A percentile compares a stretch with the other conserved stretches of the same genome.
phyloP scores from a whole-genome alignment of 2,113 vertebrate genomes.

The Struthidea cinerea region DNA sequence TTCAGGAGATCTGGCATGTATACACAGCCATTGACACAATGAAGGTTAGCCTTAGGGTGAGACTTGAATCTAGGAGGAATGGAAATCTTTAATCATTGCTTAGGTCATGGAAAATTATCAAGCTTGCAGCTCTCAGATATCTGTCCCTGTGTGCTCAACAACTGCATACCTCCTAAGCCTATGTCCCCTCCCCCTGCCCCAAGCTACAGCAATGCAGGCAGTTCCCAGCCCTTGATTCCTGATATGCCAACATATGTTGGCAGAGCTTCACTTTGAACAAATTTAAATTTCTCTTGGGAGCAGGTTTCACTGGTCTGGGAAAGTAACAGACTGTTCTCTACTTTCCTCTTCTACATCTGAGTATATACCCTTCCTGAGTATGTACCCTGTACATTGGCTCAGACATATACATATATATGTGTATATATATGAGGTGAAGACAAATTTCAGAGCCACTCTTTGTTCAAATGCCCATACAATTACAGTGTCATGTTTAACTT shows the following conservation, averaged over 20 bases:
- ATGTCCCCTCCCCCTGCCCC: background rate
- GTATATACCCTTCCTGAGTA: background rate
- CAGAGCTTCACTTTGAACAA: background rate
- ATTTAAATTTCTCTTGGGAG: conserved; percentile 33
- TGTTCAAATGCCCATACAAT: background rate
- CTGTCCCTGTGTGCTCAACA: background rate
- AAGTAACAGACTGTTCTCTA: conserved; percentile 24
- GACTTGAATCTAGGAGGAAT: background rate
- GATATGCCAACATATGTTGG: conserved; percentile 18
- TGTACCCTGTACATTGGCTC: background rate
- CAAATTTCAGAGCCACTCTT: background rate
- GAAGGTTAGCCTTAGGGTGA: background rate
- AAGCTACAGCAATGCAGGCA: background rate
- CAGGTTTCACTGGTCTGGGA: conserved; percentile 32
- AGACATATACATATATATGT: background rate
- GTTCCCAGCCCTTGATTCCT: conserved; percentile 15
- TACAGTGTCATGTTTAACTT: background rate
- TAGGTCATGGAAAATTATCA: conserved; percentile 43
- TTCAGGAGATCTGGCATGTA: background rate
- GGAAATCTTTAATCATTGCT: conserved; percentile 26
- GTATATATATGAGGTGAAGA: background rate
- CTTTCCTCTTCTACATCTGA: background rate
- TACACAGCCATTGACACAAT: background rate
- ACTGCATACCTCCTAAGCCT: background rate
- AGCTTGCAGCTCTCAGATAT: background rate